A percentile compares a stretch with the other conserved stretches of the same genome.
phyloP scores from a whole-genome alignment of 2,113 vertebrate species.

The Lagopus muta region DNA sequence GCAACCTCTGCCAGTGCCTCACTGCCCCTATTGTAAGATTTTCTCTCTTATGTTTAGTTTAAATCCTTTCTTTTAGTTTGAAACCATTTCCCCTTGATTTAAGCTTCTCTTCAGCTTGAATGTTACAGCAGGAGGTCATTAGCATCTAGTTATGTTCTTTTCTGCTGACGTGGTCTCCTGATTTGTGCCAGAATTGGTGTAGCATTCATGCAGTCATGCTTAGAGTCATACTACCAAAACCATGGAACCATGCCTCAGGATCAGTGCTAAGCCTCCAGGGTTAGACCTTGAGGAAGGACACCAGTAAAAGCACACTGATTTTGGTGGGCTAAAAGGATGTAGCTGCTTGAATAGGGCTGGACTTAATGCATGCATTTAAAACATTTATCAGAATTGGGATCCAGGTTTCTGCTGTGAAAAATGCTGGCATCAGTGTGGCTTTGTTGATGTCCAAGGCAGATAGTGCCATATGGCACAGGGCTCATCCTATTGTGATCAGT shows the following conservation, averaged over 20 bases:
- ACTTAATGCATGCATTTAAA: neutral
- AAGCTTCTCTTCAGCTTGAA: neutral
- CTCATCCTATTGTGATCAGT: neutral
- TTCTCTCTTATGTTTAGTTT: no score
- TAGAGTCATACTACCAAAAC: neutral
- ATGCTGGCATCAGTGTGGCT: neutral
- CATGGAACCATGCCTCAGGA: neutral
- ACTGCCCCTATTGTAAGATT: no score
- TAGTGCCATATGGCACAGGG: neutral
- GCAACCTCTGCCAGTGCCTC: no score
- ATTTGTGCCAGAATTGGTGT: neutral
- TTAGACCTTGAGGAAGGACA: neutral
- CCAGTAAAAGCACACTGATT: neutral
- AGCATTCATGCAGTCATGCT: neutral
- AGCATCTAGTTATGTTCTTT: neutral
- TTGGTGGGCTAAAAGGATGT: neutral
- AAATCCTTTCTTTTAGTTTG: no score
- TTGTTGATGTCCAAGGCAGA: neutral
- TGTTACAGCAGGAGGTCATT: neutral
- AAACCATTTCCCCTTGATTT: no score
- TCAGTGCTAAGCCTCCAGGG: neutral
- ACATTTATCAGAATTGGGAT: neutral
- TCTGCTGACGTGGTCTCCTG: neutral
- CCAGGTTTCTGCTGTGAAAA: constrained; percentile 2
- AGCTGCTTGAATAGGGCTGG: neutral